These are phyloP conservation scores for Blastobasis lacticolella DNA, from an alignment of 2,888 invertebrate species.

Conservation along the genomic window DNA sequence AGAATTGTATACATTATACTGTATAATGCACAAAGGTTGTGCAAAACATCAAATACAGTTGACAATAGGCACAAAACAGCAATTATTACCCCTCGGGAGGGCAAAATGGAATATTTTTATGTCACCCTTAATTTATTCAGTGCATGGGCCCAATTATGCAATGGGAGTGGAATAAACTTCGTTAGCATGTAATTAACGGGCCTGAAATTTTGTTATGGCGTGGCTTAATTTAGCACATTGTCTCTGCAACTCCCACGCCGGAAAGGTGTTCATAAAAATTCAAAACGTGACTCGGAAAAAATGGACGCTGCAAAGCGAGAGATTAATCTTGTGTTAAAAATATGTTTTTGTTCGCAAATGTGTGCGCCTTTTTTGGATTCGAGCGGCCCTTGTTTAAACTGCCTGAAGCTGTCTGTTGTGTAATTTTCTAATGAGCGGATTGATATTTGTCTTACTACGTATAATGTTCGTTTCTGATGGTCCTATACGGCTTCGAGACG, in stretches of 20 bases:
- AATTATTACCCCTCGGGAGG: background rate
- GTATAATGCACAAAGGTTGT: too few species aligned
- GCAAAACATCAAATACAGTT: too few species aligned
- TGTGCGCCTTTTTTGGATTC: background rate
- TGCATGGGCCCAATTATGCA: slow-evolving; percentile 54
- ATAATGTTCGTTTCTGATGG: too few species aligned
- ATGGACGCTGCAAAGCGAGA: background rate
- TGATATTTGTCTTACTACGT: too few species aligned
- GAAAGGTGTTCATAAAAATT: slow-evolving; percentile 21
- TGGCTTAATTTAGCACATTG: slow-evolving; percentile 43
- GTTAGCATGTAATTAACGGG: slow-evolving; percentile 55
- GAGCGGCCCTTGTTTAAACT: too few species aligned
- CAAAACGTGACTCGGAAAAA: slow-evolving; percentile 9
- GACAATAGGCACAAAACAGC: background rate
- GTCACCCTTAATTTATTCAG: slow-evolving; percentile 44
- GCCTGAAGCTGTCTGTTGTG: too few species aligned
- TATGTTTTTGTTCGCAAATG: background rate
- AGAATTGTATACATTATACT: too few species aligned
- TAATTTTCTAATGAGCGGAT: too few species aligned
- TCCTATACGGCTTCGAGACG: too few species aligned
- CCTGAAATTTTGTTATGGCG: slow-evolving; percentile 32
- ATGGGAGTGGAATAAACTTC: slow-evolving; percentile 53
- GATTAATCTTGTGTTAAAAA: background rate
- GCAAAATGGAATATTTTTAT: slow-evolving; percentile 13
- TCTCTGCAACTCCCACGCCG: slow-evolving; percentile 20